Evolutionary conservation across 2,888 invertebrate species (phyloP).

Genomic region (Melanotus villosus): DNA sequence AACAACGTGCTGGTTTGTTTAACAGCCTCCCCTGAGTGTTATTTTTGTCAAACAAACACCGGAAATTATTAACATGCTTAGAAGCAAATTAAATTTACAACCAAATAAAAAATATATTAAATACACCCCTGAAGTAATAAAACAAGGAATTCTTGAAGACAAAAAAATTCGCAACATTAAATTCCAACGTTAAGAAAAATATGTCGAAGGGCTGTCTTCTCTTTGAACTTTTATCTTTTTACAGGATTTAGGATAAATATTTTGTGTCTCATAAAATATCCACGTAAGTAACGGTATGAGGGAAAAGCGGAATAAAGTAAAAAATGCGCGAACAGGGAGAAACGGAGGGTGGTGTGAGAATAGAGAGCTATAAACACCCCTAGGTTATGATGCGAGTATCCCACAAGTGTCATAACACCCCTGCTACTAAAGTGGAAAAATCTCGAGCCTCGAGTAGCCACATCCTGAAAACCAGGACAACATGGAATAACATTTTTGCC

Average conservation of each 20-base stretch:
- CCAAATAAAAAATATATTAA: no score
- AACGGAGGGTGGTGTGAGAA: slow-evolving; percentile 34
- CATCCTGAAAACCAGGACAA: slow-evolving; percentile 46
- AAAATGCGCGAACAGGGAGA: slow-evolving; percentile 34
- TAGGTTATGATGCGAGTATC: slow-evolving; percentile 47
- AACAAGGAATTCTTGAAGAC: no score
- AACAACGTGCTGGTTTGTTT: no score
- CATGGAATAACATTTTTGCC: slow-evolving; percentile 37
- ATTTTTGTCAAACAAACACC: no score
- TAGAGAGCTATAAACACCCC: slow-evolving; percentile 48
- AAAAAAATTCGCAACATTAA: no score
- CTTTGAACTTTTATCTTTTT: slow-evolving; percentile 21
- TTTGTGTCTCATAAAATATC: slow-evolving; percentile 39
- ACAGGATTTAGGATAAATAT: slow-evolving; percentile 36
- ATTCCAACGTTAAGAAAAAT: no score
- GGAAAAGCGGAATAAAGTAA: slow-evolving; percentile 33
- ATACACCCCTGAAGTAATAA: no score
- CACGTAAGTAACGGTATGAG: slow-evolving; percentile 23
- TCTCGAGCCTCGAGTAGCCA: slow-evolving; percentile 43
- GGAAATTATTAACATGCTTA: no score
- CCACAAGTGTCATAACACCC: slow-evolving; percentile 51
- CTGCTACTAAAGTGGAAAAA: slow-evolving; percentile 48
- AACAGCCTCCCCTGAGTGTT: no score
- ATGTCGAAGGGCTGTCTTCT: no score
- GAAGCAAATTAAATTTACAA: no score